Evolutionary conservation across 2,113 vertebrate species (phyloP).

Genomic region (Onychorhynchus coronatus): DNA sequence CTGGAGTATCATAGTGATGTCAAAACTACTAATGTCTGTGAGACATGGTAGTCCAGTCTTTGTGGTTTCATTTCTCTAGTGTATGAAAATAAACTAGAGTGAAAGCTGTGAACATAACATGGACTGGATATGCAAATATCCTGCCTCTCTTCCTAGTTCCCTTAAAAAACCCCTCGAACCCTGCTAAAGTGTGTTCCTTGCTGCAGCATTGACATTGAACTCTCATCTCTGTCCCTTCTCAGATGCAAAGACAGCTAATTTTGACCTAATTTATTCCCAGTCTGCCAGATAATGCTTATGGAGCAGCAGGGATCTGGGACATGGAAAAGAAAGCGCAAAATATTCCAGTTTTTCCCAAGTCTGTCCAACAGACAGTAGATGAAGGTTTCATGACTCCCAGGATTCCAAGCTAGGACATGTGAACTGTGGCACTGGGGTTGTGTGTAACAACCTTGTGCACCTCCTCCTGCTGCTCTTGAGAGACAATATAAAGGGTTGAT

Average conservation of each 20-base stretch:
- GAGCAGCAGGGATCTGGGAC: background rate
- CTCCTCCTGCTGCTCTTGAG: background rate
- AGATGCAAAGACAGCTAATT: background rate
- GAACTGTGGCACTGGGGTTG: background rate
- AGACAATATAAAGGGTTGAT: background rate
- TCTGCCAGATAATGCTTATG: background rate
- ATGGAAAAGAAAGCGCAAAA: background rate
- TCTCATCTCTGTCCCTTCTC: background rate
- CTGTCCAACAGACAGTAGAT: background rate
- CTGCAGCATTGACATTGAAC: background rate
- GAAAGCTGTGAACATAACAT: background rate
- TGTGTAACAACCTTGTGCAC: accelerated
- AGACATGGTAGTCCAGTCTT: background rate
- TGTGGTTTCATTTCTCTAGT: background rate
- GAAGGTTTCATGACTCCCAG: background rate
- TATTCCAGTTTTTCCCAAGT: background rate
- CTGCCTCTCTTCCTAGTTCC: background rate
- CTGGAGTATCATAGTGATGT: background rate
- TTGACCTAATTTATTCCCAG: background rate
- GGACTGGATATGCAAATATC: background rate
- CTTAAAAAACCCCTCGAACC: accelerated
- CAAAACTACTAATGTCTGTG: background rate
- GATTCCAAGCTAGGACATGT: background rate
- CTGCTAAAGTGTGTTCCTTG: accelerated
- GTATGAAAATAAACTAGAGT: background rate